Base-by-base conservation (phyloP, 2,797 vertebrate genomes). In the Micropoecilia bifurca region DNA sequence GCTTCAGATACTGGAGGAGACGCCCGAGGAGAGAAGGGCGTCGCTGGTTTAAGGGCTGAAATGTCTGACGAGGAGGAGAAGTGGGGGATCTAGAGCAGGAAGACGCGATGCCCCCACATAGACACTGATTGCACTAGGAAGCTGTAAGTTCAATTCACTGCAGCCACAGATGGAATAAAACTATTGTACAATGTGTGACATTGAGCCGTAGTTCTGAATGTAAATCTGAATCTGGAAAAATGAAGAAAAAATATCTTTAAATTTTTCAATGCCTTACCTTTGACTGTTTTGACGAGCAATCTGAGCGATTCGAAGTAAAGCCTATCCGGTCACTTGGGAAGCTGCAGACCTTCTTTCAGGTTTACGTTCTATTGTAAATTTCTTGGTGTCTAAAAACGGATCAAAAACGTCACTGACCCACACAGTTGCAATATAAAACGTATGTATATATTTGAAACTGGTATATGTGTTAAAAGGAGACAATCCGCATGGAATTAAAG, bases 1-100 rank as follows among this genome's bases (percentile, higher is more conserved):
- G 93, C 97, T 98, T 90, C 98, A 99, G 93, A 96, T 99, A 77
- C 94, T 99, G 95, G 98, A 99, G 89, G 98, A 99, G 93, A 99
- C 95, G 57, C 98, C 98, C 0, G 97, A 98, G 93, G 97, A 99
- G 91, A 98, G 97, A 77, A 96, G 96, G 88, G 96, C 96, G 55
- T 97, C 97, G 22, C 95, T 98, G 91, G 97, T 97, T 95, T 99
- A 96, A 98, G 53, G 68, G 75, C 73, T 9, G 85, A 77, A 85
- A 80, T 88, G 89, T 87, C 88, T 88, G 78, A n/a, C 71, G 76
- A 43, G 73, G 77, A 81, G 85, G 87, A 81, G 81, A 84, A 73
- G n/a, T n/a, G 85, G 87, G 87, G 87, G 83, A 79, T 84, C 69
- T 80, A 86, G 75, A 85, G 48, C 10, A n/a, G 71, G 86, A 85